A percentile compares a stretch with the other conserved stretches of the same genome.
Evolutionary conservation across 2,888 invertebrate genomes (phyloP).

Genomic region (Perizoma flavofasciatum): DNA sequence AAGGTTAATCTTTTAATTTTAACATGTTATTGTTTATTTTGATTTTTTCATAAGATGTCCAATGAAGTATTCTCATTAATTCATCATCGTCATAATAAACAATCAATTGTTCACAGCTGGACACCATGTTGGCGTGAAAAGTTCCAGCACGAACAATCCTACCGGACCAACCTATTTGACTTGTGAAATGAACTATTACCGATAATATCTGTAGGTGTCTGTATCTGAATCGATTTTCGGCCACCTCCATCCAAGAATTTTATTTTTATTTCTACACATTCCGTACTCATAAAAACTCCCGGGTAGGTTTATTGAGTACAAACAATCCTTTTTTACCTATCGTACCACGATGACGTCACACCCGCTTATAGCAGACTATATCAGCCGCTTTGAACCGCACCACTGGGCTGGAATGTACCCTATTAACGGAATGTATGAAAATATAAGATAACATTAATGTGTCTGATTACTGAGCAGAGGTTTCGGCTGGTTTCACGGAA

Average conservation of each 20-base stretch:
- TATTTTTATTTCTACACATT: not conserved
- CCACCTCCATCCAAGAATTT: not conserved
- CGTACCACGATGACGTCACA: constrained; percentile 46
- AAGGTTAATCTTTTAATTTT: too few relatives aligned
- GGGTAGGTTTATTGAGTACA: not conserved
- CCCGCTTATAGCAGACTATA: constrained; percentile 49
- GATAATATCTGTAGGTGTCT: too few relatives aligned
- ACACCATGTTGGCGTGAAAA: too few relatives aligned
- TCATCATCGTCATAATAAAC: too few relatives aligned
- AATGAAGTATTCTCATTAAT: too few relatives aligned
- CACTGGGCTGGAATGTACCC: constrained; percentile 52
- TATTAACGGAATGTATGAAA: constrained; percentile 44
- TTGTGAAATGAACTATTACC: too few relatives aligned
- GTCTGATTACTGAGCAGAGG: constrained; percentile 29
- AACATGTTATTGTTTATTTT: too few relatives aligned
- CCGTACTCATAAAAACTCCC: not conserved
- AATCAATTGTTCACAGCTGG: too few relatives aligned
- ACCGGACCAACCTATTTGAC: too few relatives aligned
- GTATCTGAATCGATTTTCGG: too few relatives aligned
- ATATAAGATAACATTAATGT: constrained; percentile 47
- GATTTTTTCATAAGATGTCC: too few relatives aligned
- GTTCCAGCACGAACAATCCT: too few relatives aligned
- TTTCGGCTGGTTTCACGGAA: constrained; percentile 8
- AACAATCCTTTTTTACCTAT: constrained; percentile 19
- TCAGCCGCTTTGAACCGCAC: constrained; percentile 59